Evolutionary conservation across 2,888 invertebrate species (phyloP).

Genomic region (Hemicrepidius hirtus): DNA sequence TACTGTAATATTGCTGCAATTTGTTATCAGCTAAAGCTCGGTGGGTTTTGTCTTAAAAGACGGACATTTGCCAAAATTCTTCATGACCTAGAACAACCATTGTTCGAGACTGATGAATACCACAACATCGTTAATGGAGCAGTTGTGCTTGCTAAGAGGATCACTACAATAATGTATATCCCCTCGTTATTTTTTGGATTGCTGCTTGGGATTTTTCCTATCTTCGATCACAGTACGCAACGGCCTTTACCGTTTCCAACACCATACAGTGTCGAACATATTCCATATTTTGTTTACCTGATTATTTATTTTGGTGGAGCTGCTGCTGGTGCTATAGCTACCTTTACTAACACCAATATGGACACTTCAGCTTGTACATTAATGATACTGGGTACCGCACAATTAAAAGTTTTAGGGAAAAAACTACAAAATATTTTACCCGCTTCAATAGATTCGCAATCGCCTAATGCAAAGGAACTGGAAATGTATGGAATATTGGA

Average conservation of each 20-base stretch:
- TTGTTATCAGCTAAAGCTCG: slow-evolving; percentile 14
- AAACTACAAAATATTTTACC: background rate
- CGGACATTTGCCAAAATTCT: slow-evolving; percentile 3
- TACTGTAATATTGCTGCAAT: slow-evolving; percentile 11
- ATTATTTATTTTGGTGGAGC: background rate
- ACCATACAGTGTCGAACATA: background rate
- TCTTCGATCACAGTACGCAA: background rate
- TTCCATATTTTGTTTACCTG: background rate
- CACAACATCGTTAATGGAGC: background rate
- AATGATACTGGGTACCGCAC: slow-evolving; percentile 6
- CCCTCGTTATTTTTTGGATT: slow-evolving; percentile 11
- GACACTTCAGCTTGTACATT: slow-evolving; percentile 14
- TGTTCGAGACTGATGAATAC: background rate
- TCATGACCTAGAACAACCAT: slow-evolving; percentile 3
- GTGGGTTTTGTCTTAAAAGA: slow-evolving; percentile 7
- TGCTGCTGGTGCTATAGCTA: slow-evolving; percentile 1
- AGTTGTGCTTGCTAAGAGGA: background rate
- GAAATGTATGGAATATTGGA: background rate
- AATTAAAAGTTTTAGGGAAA: slow-evolving; percentile 11
- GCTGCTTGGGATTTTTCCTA: background rate
- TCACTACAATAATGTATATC: slow-evolving; percentile 4
- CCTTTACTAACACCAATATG: slow-evolving; percentile 7
- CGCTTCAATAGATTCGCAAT: background rate
- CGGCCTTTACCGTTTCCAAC: slow-evolving; percentile 6
- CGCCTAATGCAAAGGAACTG: background rate